These are phyloP conservation scores for Sciurus niger DNA, from an alignment of 2,113 vertebrate genomes.

Conservation along the genomic window DNA sequence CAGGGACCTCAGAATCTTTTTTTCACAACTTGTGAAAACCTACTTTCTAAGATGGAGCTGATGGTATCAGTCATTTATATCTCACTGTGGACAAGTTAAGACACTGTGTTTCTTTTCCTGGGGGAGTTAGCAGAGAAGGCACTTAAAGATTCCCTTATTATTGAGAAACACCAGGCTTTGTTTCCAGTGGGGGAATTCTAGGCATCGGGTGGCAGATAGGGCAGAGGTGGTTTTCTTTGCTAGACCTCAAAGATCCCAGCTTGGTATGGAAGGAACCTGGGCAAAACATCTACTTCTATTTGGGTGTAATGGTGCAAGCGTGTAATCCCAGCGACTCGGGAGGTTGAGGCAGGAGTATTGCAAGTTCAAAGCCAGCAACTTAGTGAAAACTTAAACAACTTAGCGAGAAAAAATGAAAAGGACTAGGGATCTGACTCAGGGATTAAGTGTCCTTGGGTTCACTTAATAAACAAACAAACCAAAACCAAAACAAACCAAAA, in stretches of 20 bases:
- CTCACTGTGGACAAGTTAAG: neutral
- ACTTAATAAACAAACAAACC: too few species aligned
- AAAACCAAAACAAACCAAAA: too few species aligned
- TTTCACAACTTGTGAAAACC: neutral
- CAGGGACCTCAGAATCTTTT: neutral
- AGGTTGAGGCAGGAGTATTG: too few species aligned
- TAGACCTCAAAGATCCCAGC: neutral
- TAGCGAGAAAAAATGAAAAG: too few species aligned
- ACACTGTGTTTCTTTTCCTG: constrained; percentile 46
- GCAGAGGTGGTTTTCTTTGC: neutral
- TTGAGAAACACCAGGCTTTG: neutral
- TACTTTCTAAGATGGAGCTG: neutral
- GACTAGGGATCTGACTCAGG: too few species aligned
- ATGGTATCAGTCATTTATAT: neutral
- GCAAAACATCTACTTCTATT: neutral
- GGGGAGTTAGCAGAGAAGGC: neutral
- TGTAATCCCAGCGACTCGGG: too few species aligned
- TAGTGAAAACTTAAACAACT: too few species aligned
- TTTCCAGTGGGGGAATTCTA: constrained; percentile 23
- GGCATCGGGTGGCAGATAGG: neutral
- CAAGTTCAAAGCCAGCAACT: too few species aligned
- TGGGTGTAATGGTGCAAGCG: too few species aligned
- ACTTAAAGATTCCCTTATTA: neutral
- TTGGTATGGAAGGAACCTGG: neutral
- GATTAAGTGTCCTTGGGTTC: too few species aligned